Evolutionary conservation across 2,888 invertebrate species (phyloP).

Genomic region (Molorchus minor): DNA sequence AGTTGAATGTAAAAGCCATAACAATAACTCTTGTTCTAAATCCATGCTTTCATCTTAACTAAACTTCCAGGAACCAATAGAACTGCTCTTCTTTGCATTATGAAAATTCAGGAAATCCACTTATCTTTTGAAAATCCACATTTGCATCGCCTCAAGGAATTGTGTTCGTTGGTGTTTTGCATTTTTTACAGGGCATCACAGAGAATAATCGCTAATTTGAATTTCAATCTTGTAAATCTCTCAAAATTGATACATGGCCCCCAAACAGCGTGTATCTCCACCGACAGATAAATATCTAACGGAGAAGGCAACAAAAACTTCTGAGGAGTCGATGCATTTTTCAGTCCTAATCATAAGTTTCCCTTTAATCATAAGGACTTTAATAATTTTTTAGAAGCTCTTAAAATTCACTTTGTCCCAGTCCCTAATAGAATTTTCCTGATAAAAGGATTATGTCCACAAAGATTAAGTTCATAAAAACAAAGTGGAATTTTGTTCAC

Average conservation of each 20-base stretch:
- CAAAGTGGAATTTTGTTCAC: conserved; percentile 39
- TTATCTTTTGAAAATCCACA: conserved; percentile 38
- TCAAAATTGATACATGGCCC: conserved; percentile 58
- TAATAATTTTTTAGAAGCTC: conserved; percentile 53
- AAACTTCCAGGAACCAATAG: conserved; percentile 10
- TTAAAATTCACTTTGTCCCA: conserved; percentile 53
- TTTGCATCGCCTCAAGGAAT: conserved; percentile 47
- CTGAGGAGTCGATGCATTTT: conserved; percentile 40
- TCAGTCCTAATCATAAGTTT: conserved; percentile 52
- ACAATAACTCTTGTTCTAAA: too few species aligned
- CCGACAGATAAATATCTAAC: conserved; percentile 1
- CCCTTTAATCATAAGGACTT: conserved; percentile 51
- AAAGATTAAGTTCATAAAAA: conserved; percentile 45
- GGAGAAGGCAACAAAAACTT: conserved; percentile 5
- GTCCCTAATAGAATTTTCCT: conserved; percentile 49
- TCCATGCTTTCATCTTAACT: too few species aligned
- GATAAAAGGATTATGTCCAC: conserved; percentile 50
- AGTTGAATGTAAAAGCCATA: too few species aligned
- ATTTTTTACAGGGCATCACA: conserved; percentile 49
- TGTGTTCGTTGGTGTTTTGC: conserved; percentile 51
- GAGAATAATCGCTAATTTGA: conserved; percentile 59
- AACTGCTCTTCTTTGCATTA: conserved; percentile 19
- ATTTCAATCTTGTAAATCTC: conserved; percentile 60
- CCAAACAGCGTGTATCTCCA: conserved; percentile 15
- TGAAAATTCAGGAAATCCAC: conserved; percentile 29